Evolutionary conservation across 2,113 vertebrate genomes (phyloP), one percentile per base, ranked within the genome.

Genomic region (Rhombomys opimus): DNA sequence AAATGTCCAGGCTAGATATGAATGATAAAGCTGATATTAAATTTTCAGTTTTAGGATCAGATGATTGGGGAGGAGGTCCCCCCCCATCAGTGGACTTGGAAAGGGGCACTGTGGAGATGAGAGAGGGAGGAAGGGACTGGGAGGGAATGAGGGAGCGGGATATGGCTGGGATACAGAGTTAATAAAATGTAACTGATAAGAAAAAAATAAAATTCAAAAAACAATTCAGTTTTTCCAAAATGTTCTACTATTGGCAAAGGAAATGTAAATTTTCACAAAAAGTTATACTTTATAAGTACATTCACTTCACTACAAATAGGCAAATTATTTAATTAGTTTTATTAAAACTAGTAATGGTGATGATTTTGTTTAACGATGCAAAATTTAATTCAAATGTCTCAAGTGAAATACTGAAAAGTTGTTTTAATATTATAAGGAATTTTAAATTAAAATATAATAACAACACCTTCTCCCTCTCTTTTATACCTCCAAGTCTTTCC

Each of bases 351-450:
- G n/a, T 57, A 41, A 91, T 87, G 9, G 17, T 77, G 63, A 38
- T n/a, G 15, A 54, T 68, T 80, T 67, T 96, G 84, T 54, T 75
- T 54, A 90, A 41, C 78, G 32, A 54, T 54, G 9, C 35, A 93
- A 52, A 80, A 89, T 95, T 93, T 41, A 81, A 93, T 93, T 73
- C 50, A 95, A 95, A 65, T 57, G 7, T 23, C 50, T 93, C 30
- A 92, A 80, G 17, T 5, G 84, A 94, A 93, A 81, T 70, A 59
- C 18, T 93, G 20, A 20, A 59, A 93, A 84, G 14, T 46, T 5
- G 5, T 20, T 57, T 61, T 61, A 27, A 10, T 61, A 59, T 23
- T 59, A 59, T 57, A n/a, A n/a, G 9, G 10, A 73, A 38, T 61
- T 61, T 82, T 25, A 38, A 61, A 38, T 82, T 61, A 61, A 25